Evolutionary conservation across 2,113 vertebrate genomes (phyloP).

Genomic region (Chascanopsetta lugubris): DNA sequence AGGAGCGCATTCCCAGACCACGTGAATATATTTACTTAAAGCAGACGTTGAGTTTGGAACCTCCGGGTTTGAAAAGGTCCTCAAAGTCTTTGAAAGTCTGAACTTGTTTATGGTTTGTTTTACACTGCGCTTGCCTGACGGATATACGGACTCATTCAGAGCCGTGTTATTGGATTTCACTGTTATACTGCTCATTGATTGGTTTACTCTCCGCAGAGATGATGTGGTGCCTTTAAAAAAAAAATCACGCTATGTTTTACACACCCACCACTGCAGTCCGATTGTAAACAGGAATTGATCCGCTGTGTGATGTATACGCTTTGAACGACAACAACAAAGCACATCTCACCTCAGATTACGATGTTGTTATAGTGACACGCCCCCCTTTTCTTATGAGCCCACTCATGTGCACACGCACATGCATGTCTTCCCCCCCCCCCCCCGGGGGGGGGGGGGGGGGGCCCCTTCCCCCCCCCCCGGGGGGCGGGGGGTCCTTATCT

Average conservation of each 20-base stretch:
- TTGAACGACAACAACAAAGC: too few relatives aligned
- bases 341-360: too few relatives aligned
- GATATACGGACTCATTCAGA: background rate
- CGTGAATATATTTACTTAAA: too few relatives aligned
- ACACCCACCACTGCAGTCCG: background rate
- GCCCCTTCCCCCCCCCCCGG: too few relatives aligned
- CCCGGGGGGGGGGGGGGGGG: too few relatives aligned
- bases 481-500: constrained; percentile 63
- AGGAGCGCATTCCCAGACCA: too few relatives aligned
- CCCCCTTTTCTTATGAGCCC: too few relatives aligned
- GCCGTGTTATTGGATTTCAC: background rate
- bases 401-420: constrained; percentile 23
- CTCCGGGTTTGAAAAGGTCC: background rate
- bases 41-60: too few relatives aligned
- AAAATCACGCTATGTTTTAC: constrained; percentile 16
- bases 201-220: background rate
- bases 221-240: background rate
- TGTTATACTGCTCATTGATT: background rate
- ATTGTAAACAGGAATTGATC: constrained; percentile 13
- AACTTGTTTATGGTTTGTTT: background rate
- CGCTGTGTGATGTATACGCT: too few relatives aligned
- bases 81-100: background rate
- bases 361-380: too few relatives aligned
- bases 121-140: background rate
- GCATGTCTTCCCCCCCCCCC: too few relatives aligned